Evolutionary conservation across 2,888 invertebrate genomes (phyloP), one percentile per base, ranked within the genome.

Genomic region (Drosophila cognata): DNA sequence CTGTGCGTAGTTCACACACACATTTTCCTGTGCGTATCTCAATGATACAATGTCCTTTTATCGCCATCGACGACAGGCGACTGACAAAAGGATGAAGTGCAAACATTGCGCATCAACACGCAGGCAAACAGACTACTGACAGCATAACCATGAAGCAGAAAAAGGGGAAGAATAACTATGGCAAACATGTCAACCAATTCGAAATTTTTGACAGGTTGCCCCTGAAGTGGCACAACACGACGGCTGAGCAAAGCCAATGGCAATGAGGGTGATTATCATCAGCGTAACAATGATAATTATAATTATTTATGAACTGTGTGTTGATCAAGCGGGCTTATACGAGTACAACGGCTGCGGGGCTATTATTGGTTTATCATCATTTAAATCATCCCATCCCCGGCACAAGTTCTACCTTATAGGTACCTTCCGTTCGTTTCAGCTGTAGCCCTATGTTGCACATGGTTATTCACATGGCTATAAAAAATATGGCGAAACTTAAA

Each of bases 131-230:
- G 41, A 31, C n/a, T 31, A 62, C 46, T 51, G 46, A 62, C 53
- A 66, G 72, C n/a, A 36, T 10, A 58, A 35, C 51, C 38, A 56
- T 13, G 43, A n/a, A 25, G 38, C 38, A 43, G 21, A 18, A 21
- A 33, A 48, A 31, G 18, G n/a, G 13, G 33, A 53, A 57, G 50
- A 21, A 41, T 29, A 70, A 73, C 74, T 66, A 72, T 62, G 60
- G 78, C 90, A 86, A 89, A 86, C 89, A 86, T 82, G 90, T 86
- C 90, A 88, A 82, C 62, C 69, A 83, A 85, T 61, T 72, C 57
- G 35, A 61, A 72, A 76, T 65, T 89, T 89, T 61, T 86, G 85
- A 86, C 85, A 89, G 72, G 50, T 76, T 66, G 83, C 83, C 70
- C 79, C 86, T 82, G 90, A 85, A 86, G 88, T 86, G 85, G 81